Conservation (phyloP, 2,888 invertebrate genomes). For the Heteromyza rotundicornis region DNA sequence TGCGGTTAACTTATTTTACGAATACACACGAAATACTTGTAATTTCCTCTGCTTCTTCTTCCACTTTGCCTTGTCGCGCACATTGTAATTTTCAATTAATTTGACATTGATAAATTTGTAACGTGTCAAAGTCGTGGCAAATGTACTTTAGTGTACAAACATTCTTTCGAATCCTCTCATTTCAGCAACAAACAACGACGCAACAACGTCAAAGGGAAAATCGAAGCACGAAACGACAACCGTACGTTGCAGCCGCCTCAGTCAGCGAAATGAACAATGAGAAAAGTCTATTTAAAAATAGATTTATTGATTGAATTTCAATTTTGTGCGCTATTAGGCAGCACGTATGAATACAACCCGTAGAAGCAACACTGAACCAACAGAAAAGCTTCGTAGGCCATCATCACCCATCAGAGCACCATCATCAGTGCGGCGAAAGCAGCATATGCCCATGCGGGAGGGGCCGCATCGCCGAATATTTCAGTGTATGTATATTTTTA, state of each 20-base stretch:
- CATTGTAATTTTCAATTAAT: constrained; percentile 30
- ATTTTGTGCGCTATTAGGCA: constrained; percentile 33
- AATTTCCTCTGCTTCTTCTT: too few relatives aligned
- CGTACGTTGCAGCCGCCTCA: neutral
- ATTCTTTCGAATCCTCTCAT: neutral
- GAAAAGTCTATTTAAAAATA: constrained; percentile 49
- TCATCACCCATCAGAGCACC: too few relatives aligned
- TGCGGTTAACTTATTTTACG: too few relatives aligned
- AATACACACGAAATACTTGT: too few relatives aligned
- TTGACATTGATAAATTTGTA: constrained; percentile 35
- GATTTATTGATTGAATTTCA: constrained; percentile 49
- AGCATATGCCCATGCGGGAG: neutral
- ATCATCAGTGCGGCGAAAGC: neutral
- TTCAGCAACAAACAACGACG: neutral
- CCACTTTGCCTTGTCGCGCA: too few relatives aligned
- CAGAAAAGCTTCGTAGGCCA: too few relatives aligned
- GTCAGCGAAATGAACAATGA: too few relatives aligned
- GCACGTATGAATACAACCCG: too few relatives aligned
- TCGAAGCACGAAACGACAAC: neutral
- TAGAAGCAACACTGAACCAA: too few relatives aligned
- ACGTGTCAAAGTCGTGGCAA: constrained; percentile 9
- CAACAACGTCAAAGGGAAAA: neutral
- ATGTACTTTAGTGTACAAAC: neutral
- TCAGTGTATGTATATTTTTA: neutral
- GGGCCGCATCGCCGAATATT: neutral